Conservation (phyloP, 2,888 invertebrate species). For the Brenthis ino region DNA sequence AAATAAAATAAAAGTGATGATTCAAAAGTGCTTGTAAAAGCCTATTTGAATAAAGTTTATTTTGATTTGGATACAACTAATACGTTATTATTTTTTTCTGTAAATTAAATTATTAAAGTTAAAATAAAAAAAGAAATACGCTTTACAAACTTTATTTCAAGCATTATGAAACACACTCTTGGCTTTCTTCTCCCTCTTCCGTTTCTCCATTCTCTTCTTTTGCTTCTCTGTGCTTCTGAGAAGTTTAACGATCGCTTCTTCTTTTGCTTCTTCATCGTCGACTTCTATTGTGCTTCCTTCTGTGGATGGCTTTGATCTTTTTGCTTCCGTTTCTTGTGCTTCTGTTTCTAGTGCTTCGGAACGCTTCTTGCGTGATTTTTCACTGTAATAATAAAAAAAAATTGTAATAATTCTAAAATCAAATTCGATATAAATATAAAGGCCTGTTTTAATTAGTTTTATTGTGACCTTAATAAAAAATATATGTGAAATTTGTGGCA, state of each 20-base stretch:
- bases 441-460: no score
- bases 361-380: constrained; percentile 49
- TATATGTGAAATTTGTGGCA: no score
- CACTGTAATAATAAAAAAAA: constrained; percentile 26
- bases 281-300: constrained; percentile 54
- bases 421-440: no score
- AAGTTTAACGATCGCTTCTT: constrained; percentile 67
- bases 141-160: constrained; percentile 48
- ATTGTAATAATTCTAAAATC: no score
- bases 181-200: constrained; percentile 66
- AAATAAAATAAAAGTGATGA: no score
- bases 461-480: no score
- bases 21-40: no score
- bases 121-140: constrained; percentile 3
- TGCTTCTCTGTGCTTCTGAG: constrained; percentile 72
- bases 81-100: no score
- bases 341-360: constrained; percentile 10
- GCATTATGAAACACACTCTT: constrained; percentile 76
- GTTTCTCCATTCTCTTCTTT: constrained; percentile 67
- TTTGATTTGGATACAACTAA: no score
- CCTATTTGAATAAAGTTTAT: no score
- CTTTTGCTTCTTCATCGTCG: constrained; percentile 46
- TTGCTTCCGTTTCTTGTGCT: constrained; percentile 36
- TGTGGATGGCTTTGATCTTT: constrained; percentile 58
- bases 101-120: neutral